phyloP scores from a whole-genome alignment of 2,888 invertebrate species.

The Leptopilina myrica region DNA sequence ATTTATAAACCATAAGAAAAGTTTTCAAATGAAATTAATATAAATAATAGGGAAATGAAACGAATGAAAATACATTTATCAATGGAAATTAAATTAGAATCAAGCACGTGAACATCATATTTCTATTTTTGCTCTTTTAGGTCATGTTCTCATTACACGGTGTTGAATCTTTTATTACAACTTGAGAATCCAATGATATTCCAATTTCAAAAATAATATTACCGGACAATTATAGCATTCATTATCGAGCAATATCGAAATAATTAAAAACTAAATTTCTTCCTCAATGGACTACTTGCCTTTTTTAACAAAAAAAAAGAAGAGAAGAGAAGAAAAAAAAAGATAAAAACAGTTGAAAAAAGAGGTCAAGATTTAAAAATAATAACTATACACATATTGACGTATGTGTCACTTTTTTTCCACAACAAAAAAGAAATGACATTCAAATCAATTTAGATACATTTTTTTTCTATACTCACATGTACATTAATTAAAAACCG shows the following conservation, averaged over 20 bases:
- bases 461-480: too few species aligned
- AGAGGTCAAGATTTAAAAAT: too few species aligned
- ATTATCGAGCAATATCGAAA: neutral
- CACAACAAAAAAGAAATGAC: neutral
- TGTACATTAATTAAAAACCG: too few species aligned
- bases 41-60: neutral
- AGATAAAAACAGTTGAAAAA: neutral
- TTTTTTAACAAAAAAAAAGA: neutral
- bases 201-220: conserved; percentile 13
- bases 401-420: neutral
- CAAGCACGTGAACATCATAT: conserved; percentile 23
- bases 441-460: too few species aligned
- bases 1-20: too few species aligned
- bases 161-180: conserved; percentile 29
- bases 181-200: conserved; percentile 27
- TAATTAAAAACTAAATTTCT: neutral
- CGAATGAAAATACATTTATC: conserved; percentile 29
- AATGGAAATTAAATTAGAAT: conserved; percentile 38
- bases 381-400: too few species aligned
- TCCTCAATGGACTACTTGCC: neutral
- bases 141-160: conserved; percentile 28
- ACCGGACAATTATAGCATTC: conserved; percentile 3
- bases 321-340: neutral
- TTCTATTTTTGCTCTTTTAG: conserved; percentile 37
- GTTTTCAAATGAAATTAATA: too few species aligned